Base-by-base conservation (phyloP, 2,113 vertebrate species). In the Todiramphus chloris region DNA sequence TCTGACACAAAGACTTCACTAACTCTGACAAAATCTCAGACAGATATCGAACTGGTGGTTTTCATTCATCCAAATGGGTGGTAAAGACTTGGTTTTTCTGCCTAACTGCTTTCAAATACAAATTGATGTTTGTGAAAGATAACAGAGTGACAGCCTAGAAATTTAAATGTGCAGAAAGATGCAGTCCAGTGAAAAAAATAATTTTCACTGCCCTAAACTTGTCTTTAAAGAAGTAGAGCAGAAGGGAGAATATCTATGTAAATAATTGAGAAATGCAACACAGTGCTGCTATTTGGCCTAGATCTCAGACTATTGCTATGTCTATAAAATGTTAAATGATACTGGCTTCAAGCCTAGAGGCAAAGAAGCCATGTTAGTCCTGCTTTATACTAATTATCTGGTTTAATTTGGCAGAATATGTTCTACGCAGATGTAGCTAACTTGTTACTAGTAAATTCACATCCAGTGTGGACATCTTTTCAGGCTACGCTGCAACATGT, bases 1-100 rank as follows among this genome's bases (percentile, higher is more conserved):
- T 93, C 33, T 93, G 73, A 87, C 70, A 89, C n/a, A 83, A 87
- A 94, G 58, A 87, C 30, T 91, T 91, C 83, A 87, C 91, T 89
- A 96, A 63, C 18, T 91, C n/a, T 30, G 31, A 25, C 37, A 43
- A 70, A 90, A 76, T 91, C 58, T 94, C 21, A 76, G 14, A 24
- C 35, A 77, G 14, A 58, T 89, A 84, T 9, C 30, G 77, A 90
- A 85, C n/a, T 81, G 11, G 16, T 93, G 9, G 13, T 60, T 94
- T 92, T 87, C 82, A 81, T 87, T 89, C 58, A 83, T 27, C 33
- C 56, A 76, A 95, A 92, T 62, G 16, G 11, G 21, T 73, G 51
- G 30, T 74, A 70, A 66, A 88, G 4, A 41, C 58, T 58, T 89
- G 24, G 12, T 93, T 85, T 80, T 85, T 68, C 37, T 60, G 62